A percentile compares a stretch with the other conserved stretches of the same genome.
Evolutionary conservation across 2,888 invertebrate genomes (phyloP).

Genomic region (Ophioninae sp.): DNA sequence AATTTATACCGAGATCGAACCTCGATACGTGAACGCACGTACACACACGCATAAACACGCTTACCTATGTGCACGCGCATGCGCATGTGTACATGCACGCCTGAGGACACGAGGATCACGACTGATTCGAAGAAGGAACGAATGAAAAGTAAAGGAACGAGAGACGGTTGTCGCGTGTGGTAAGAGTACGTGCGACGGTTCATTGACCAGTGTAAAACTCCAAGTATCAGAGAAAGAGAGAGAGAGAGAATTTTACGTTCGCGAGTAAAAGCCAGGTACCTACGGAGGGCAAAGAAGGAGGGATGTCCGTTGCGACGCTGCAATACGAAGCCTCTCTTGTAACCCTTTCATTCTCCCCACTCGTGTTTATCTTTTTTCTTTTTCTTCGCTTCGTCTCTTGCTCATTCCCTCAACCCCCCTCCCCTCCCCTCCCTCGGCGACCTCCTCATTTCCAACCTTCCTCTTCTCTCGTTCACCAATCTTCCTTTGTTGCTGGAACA

Average conservation of each 20-base stretch:
- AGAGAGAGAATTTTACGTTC: constrained; percentile 38
- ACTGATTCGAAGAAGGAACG: constrained; percentile 58
- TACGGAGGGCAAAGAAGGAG: constrained; percentile 17
- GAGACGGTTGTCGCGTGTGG: constrained; percentile 68
- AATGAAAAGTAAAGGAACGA: constrained; percentile 53
- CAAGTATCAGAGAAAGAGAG: constrained; percentile 40
- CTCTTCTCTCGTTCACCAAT: constrained; percentile 31
- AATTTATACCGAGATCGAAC: constrained; percentile 22
- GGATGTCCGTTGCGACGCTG: constrained; percentile 37
- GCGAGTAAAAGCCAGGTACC: constrained; percentile 14
- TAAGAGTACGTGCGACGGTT: constrained; percentile 68
- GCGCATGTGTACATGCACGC: not conserved
- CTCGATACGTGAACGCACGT: constrained; percentile 9
- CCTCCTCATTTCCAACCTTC: constrained; percentile 9
- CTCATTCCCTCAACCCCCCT: constrained; percentile 27
- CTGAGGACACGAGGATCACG: constrained; percentile 35
- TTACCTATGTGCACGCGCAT: constrained; percentile 1
- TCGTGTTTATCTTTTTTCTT: constrained; percentile 11
- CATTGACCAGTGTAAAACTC: constrained; percentile 69
- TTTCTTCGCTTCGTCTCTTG: constrained; percentile 31
- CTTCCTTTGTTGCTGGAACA: constrained; percentile 63
- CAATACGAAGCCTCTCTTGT: constrained; percentile 44
- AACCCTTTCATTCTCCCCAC: constrained; percentile 40
- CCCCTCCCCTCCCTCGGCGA: not conserved
- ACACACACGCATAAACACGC: not conserved